These are phyloP conservation scores for Microctonus brassicae DNA, from an alignment of 2,888 invertebrate species.

Conservation along the genomic window DNA sequence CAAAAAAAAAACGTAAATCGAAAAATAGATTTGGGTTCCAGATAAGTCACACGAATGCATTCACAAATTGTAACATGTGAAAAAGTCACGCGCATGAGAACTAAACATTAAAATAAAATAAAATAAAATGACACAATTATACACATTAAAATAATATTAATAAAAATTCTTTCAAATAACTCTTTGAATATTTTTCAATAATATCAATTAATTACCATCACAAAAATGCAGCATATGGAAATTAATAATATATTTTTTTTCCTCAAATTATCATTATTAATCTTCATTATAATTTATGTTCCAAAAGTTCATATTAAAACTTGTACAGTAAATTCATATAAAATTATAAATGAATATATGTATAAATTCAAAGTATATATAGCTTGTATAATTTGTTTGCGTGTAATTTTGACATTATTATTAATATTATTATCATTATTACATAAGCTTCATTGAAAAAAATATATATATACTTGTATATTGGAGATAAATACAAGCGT, in stretches of 20 bases:
- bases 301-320: not conserved
- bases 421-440: not conserved
- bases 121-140: not conserved
- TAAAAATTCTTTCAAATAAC: not conserved
- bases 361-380: no score
- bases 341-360: not conserved
- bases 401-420: not conserved
- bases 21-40: conserved; percentile 19
- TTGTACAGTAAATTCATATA: not conserved
- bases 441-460: no score
- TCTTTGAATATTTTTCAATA: not conserved
- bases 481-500: not conserved
- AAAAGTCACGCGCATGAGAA: not conserved
- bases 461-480: no score
- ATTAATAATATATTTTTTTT: not conserved
- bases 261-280: not conserved
- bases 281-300: not conserved
- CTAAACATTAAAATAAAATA: not conserved
- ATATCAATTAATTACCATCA: not conserved
- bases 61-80: conserved; percentile 22
- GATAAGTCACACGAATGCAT: conserved; percentile 26
- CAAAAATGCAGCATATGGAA: not conserved
- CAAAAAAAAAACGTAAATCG: not conserved
- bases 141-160: not conserved
- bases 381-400: not conserved